phyloP scores from a whole-genome alignment of 2,888 invertebrate genomes.

The Xestia ashworthii region DNA sequence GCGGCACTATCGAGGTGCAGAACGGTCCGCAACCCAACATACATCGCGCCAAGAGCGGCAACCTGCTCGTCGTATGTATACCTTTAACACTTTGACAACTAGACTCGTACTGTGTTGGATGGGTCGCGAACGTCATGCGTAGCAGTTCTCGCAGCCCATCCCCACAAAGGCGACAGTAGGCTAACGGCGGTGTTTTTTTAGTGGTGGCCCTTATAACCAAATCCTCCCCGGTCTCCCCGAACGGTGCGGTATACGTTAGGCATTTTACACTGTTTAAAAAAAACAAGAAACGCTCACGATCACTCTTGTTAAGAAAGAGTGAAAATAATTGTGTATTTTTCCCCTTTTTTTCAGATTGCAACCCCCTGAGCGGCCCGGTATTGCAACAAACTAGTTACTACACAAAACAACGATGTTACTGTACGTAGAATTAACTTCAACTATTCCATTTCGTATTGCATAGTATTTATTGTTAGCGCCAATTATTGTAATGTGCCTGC shows the following conservation, averaged over 20 bases:
- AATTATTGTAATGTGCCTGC: slow-evolving; percentile 46
- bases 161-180: too few species aligned
- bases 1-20: slow-evolving; percentile 95
- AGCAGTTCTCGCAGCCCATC: too few species aligned
- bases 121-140: too few species aligned
- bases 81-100: not conserved
- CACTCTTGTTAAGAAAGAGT: too few species aligned
- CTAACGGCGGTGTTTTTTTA: too few species aligned
- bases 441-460: slow-evolving; percentile 66
- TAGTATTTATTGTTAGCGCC: slow-evolving; percentile 63
- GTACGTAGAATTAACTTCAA: slow-evolving; percentile 62
- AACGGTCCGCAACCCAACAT: slow-evolving; percentile 94
- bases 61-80: slow-evolving; percentile 94
- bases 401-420: slow-evolving; percentile 65
- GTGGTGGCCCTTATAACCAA: too few species aligned
- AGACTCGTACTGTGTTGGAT: too few species aligned
- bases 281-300: too few species aligned
- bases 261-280: too few species aligned
- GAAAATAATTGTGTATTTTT: not conserved
- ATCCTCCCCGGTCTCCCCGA: too few species aligned
- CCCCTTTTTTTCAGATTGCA: slow-evolving; percentile 77
- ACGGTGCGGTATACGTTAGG: too few species aligned
- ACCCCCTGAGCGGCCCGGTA: slow-evolving; percentile 74
- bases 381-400: slow-evolving; percentile 61
- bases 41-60: slow-evolving; percentile 95